Base-by-base conservation (phyloP, 2,888 invertebrate genomes). In the Agrilus cyanescens region DNA sequence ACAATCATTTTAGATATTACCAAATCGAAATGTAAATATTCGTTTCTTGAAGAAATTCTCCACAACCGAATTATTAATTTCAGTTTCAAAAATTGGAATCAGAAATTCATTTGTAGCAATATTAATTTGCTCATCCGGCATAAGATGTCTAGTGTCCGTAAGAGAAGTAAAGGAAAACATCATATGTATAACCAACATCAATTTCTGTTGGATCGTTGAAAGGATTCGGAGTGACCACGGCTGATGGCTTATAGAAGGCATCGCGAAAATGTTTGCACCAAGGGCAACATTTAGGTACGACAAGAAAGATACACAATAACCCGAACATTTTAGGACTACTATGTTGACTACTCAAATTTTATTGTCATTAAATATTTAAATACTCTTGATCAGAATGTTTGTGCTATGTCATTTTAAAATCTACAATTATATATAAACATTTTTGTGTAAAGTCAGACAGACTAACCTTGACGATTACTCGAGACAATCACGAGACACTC, bases 161-260 rank as follows among this genome's bases (percentile, higher is more conserved):
- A 45, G 2, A 18, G 35, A 20, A 5, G 4, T 10, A 20, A 31
- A 20, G n/a, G 15, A 33, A 10, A 40, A 20, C 2, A 43, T 40
- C 8, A 30, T 56, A 56, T 0, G 47, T 33, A 15, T 45, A 47
- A 12, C 56, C 48, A 5, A 57, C 51, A 39, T 60, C 56, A 10
- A 62, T 60, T 54, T 62, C 61, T 2, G 58, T 61, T 1, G 53
- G 46, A 39, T 61, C 58, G 18, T 55, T 58, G 14, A 62, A 43
- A n/a, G 61, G 62, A 48, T 53, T 50, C 2, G 61, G 56, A 3
- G 63, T 58, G n/a, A 64, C 44, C 7, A 61, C 50, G 4, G 62
- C 46, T 60, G 59, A 40, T 60, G 59, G 38, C 59, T 60, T 42
- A 52, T 57, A 1, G 57, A 57, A 5, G 59, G 56, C 5, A 50